A percentile compares a stretch with the other conserved stretches of the same genome.
phyloP scores from a whole-genome alignment of 2,113 vertebrate species.

The Capreolus pygargus region DNA sequence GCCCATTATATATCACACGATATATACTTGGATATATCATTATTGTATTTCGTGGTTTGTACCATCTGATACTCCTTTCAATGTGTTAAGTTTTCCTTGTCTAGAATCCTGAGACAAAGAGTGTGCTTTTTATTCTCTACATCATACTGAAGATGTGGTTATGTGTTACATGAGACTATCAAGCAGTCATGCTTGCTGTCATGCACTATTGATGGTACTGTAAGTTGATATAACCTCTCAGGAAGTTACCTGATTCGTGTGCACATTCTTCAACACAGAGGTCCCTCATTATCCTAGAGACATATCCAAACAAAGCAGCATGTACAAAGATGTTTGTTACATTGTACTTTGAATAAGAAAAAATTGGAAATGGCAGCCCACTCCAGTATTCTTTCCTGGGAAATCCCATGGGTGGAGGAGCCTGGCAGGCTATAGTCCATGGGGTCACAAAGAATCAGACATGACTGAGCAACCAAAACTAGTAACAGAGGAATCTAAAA shows the following conservation, averaged over 20 bases:
- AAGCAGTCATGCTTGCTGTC: neutral
- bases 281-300: neutral
- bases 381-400: neutral
- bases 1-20: neutral
- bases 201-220: slow-evolving; percentile 57
- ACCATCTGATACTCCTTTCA: neutral
- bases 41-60: neutral
- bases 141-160: neutral
- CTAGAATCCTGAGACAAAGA: slow-evolving; percentile 12
- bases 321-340: neutral
- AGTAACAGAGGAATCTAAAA: neutral
- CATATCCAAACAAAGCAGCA: neutral
- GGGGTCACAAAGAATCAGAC: neutral
- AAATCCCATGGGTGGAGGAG: neutral
- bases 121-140: neutral
- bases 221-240: slow-evolving; percentile 45
- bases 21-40: neutral
- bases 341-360: neutral
- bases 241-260: slow-evolving; percentile 14
- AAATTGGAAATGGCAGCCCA: neutral
- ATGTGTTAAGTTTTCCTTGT: neutral
- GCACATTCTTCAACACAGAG: neutral
- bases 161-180: slow-evolving; percentile 43
- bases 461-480: neutral
- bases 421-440: neutral